Evolutionary conservation across 2,888 invertebrate species (phyloP), one percentile per base, ranked within the genome.

Genomic region (Congeria kusceri): DNA sequence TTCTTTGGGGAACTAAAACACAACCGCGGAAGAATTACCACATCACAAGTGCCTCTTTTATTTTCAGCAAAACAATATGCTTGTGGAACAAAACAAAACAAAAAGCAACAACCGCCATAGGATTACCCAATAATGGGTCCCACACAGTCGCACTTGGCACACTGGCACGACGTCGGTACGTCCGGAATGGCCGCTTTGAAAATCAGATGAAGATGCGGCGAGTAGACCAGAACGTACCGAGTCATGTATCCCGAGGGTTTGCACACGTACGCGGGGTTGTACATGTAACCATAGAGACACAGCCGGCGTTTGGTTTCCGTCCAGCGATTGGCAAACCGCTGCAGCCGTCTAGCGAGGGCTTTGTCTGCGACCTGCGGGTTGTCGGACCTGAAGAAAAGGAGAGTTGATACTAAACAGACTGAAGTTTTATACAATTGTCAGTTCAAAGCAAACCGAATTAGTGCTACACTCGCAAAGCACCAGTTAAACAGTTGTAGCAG

Each of bases 91-190:
- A 7, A 11, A 39, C 39, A 39, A 39, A 3, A 39, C 5, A 3
- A 9, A 39, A 3, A 39, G 1, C 39, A 1, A 5, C 3, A 3
- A 1, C 39, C 39, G 9, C 1, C 11, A 1, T 11, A 39, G 5
- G 39, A 11, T 7, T 32, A 11, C 32, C 32, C 32, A 39, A 39
- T 11, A 39, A 7, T 5, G 9, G 3, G 11, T 15, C 13, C 1
- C 39, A 39, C 3, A 47, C 71, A 72, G n/a, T 44, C 29, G 9
- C 80, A 80, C 27, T 49, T 39, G 0, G 76, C 44, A 46, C 80
- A 80, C 18, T 69, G 47, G 46, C 80, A 80, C 15, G 76, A 64
- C 2, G 80, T 80, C 1, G 80, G 73, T 0, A 80, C 69, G 29
- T 80, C 69, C 0, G 58, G 53, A 3, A 80, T 49, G 20, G 29